phyloP scores from a whole-genome alignment of 2,113 vertebrate species.

The Cinclus cinclus region DNA sequence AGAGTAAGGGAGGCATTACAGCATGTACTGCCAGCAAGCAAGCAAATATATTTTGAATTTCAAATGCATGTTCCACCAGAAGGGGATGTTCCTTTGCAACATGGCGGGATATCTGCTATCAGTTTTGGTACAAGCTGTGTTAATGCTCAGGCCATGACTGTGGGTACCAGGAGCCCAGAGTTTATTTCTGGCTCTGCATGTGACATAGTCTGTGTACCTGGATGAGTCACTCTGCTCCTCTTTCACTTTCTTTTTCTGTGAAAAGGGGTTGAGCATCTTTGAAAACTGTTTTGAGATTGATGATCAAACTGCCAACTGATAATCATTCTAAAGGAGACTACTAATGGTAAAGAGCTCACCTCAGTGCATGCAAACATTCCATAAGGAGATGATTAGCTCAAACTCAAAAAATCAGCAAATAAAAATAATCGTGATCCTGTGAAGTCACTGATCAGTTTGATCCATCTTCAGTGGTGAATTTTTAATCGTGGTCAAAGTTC shows the following conservation, averaged over 20 bases:
- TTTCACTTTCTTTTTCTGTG: conserved; percentile 58
- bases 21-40: neutral
- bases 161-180: neutral
- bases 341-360: neutral
- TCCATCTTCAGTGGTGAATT: neutral
- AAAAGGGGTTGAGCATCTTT: neutral
- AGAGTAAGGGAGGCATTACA: neutral
- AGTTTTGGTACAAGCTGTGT: neutral
- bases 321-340: neutral
- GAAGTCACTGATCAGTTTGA: neutral
- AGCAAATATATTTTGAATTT: neutral
- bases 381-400: neutral
- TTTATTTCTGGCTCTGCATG: neutral
- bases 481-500: neutral
- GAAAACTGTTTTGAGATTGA: neutral
- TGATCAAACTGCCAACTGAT: neutral
- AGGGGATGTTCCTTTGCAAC: neutral
- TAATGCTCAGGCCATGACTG: neutral
- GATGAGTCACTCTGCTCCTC: neutral
- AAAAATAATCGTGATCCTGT: neutral
- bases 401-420: neutral
- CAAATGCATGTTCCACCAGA: neutral
- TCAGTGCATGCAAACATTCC: neutral
- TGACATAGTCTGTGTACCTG: neutral
- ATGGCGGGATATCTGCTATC: neutral